Conservation (phyloP, 2,113 vertebrate species). For the Arizona elegans region DNA sequence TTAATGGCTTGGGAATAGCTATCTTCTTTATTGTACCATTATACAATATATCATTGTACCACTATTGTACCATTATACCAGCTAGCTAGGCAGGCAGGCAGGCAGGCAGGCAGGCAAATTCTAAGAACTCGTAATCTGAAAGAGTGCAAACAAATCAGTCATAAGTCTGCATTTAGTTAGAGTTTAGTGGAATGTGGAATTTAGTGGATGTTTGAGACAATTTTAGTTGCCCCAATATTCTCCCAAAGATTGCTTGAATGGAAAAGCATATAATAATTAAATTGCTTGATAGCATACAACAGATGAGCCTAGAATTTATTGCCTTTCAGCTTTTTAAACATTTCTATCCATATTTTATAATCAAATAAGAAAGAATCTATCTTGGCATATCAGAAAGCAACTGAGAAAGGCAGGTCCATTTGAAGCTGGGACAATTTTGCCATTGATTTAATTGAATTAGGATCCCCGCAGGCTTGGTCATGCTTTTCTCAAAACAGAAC, state of each 20-base stretch:
- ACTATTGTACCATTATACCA: too few species aligned
- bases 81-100: neutral
- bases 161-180: neutral
- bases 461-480: neutral
- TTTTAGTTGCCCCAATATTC: neutral
- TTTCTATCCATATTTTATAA: neutral
- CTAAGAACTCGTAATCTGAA: neutral
- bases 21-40: too few species aligned
- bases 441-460: constrained; percentile 6
- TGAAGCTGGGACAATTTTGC: neutral
- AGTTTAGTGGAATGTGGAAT: neutral
- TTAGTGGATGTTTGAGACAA: neutral
- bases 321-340: neutral
- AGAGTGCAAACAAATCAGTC: neutral
- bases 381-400: neutral
- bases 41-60: too few species aligned
- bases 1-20: neutral
- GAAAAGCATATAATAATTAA: neutral
- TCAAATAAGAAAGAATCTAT: neutral
- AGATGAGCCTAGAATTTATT: neutral
- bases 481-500: neutral
- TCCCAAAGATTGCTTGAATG: neutral
- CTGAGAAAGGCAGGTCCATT: neutral
- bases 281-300: neutral
- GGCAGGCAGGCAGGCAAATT: neutral